These are phyloP conservation scores for Notamacropus eugenii DNA, from an alignment of 2,797 vertebrate genomes.

Conservation along the genomic window DNA sequence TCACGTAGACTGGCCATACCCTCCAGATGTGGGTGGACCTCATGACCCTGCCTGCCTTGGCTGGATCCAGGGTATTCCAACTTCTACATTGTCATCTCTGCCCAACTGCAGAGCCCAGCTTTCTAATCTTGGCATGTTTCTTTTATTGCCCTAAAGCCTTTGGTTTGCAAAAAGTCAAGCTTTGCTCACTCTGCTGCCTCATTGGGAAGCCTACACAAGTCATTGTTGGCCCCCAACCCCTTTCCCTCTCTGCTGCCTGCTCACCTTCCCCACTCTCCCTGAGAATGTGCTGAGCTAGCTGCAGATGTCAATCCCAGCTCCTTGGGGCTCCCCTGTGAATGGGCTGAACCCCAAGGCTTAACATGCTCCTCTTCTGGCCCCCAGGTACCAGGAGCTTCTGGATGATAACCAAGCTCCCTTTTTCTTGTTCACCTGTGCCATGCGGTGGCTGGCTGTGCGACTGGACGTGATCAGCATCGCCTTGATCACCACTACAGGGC, in stretches of 20 bases:
- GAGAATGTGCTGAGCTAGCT: background rate
- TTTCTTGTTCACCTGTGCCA: conserved; percentile 94
- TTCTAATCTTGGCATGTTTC: background rate
- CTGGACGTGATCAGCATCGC: conserved; percentile 93
- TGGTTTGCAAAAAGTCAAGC: background rate
- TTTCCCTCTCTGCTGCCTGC: background rate
- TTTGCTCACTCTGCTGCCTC: background rate
- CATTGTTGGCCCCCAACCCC: too few relatives aligned
- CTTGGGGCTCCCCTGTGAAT: background rate
- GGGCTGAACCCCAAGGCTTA: background rate
- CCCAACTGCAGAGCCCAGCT: background rate
- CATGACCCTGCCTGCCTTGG: background rate
- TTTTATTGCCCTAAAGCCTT: background rate
- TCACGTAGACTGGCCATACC: background rate
- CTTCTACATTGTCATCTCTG: background rate
- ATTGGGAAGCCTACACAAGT: background rate
- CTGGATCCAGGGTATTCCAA: background rate
- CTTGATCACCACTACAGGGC: conserved; percentile 91
- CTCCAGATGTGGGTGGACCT: background rate
- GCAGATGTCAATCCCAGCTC: background rate
- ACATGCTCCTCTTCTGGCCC: conserved; percentile 30
- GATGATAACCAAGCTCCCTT: conserved; percentile 94
- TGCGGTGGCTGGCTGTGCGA: conserved; percentile 94
- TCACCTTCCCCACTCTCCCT: background rate
- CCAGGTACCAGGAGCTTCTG: conserved; percentile 92